Percentiles rank a stretch among this genome's conserved stretches.
Conservation (phyloP, 64 coral and sea anemone genomes). For the Stylophora pistillata region DNA sequence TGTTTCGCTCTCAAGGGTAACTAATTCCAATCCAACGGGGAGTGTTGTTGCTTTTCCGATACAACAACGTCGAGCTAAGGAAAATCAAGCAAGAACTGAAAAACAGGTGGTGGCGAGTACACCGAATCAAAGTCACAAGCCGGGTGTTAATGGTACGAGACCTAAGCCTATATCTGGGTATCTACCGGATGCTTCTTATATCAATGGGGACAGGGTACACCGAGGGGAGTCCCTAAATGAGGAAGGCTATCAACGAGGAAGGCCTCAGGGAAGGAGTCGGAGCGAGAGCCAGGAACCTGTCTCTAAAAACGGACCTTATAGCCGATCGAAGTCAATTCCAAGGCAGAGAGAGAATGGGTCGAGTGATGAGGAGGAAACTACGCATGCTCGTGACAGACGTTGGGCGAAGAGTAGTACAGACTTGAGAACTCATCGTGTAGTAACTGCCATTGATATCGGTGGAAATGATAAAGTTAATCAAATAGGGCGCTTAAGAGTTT, state of each 20-base stretch:
- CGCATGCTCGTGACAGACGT: constrained; percentile 6
- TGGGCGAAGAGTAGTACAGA: constrained; percentile 20
- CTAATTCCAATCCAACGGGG: background rate
- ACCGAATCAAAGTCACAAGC: background rate
- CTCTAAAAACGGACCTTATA: constrained; percentile 14
- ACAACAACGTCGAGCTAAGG: background rate
- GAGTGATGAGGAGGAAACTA: constrained; percentile 52
- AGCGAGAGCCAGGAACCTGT: constrained; percentile 35
- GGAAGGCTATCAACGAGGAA: background rate
- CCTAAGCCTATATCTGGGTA: background rate
- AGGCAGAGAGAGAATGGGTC: constrained; percentile 53
- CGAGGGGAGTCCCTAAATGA: background rate
- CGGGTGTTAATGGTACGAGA: background rate
- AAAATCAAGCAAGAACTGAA: constrained; percentile 9
- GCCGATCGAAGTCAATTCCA: constrained; percentile 16
- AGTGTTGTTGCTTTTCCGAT: background rate
- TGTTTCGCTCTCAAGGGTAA: background rate
- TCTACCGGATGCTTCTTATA: background rate
- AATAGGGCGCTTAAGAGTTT: constrained; percentile 6
- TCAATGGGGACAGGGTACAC: background rate
- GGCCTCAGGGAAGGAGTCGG: background rate
- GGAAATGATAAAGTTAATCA: background rate
- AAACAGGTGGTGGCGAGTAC: background rate
- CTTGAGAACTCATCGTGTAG: constrained; percentile 2
- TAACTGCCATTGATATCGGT: background rate